Conservation (phyloP, 2,888 invertebrate genomes). For the Tortricodes alternella region DNA sequence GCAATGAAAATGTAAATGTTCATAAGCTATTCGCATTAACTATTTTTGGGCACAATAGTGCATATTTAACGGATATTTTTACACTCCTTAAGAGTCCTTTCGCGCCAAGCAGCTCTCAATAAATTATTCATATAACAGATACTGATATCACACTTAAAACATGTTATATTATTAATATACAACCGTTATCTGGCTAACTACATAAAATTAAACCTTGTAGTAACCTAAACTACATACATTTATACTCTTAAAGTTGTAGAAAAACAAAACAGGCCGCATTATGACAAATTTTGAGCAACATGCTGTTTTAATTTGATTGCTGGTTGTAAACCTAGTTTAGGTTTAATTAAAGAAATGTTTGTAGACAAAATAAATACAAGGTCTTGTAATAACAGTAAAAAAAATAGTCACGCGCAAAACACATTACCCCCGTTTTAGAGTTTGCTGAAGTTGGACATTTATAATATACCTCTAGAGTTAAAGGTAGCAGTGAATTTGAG, state of each 20-base stretch:
- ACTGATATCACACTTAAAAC: slow-evolving; percentile 46
- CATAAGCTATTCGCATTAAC: slow-evolving; percentile 29
- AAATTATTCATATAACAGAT: slow-evolving; percentile 57
- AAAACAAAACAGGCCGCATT: slow-evolving; percentile 18
- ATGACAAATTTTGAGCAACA: slow-evolving; percentile 28
- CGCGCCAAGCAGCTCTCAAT: slow-evolving; percentile 42
- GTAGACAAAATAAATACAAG: slow-evolving; percentile 27
- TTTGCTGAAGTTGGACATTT: slow-evolving; percentile 1
- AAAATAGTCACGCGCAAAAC: slow-evolving; percentile 28
- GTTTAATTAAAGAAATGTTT: slow-evolving; percentile 27
- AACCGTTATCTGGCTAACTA: slow-evolving; percentile 37
- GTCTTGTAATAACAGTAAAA: slow-evolving; percentile 28
- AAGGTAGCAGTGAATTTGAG: background rate
- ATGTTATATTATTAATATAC: slow-evolving; percentile 47
- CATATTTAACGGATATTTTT: slow-evolving; percentile 38
- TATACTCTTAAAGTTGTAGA: slow-evolving; percentile 33
- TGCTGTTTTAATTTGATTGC: slow-evolving; percentile 26
- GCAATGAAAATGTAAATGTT: background rate
- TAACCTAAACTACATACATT: too few species aligned
- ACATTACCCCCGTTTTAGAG: slow-evolving; percentile 24
- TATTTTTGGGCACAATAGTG: slow-evolving; percentile 69
- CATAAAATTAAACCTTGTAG: slow-evolving; percentile 49
- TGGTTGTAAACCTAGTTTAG: slow-evolving; percentile 24
- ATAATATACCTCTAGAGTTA: background rate
- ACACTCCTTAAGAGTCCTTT: slow-evolving; percentile 45